Percentiles rank a stretch among this genome's conserved stretches.
Evolutionary conservation across 2,113 vertebrate genomes (phyloP).

Genomic region (Pristiophorus japonicus): DNA sequence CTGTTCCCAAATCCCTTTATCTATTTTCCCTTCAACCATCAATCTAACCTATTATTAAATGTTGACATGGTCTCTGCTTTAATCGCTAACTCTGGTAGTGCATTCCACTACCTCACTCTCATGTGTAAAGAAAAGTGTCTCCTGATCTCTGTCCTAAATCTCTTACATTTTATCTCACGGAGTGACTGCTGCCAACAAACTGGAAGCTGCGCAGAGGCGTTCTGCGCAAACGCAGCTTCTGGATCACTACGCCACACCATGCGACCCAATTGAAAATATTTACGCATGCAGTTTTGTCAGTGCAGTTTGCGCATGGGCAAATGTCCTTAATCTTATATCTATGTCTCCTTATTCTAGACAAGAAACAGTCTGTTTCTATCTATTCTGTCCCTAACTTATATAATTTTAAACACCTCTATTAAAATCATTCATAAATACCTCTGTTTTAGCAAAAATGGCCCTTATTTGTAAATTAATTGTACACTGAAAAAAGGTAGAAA

Average conservation of each 20-base stretch:
- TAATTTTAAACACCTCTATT: not conserved
- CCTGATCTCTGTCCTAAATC: not conserved
- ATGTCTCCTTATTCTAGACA: not conserved
- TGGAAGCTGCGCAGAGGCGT: no score
- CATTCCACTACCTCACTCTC: no score
- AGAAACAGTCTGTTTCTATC: not conserved
- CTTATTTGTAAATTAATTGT: not conserved
- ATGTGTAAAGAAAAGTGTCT: not conserved
- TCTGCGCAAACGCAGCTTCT: no score
- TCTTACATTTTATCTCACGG: not conserved
- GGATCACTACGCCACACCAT: no score
- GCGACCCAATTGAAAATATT: no score
- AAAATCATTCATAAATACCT: not conserved
- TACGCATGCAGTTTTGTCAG: no score
- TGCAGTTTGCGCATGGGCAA: no score
- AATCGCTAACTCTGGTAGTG: no score
- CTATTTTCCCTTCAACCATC: not conserved
- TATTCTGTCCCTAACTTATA: not conserved
- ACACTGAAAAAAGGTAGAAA: not conserved
- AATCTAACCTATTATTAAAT: not conserved
- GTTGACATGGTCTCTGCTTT: no score
- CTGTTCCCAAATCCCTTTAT: not conserved
- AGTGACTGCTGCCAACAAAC: no score
- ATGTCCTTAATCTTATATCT: not conserved
- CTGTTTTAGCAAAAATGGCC: not conserved